A percentile compares a stretch with the other conserved stretches of the same genome.
Conservation (phyloP, 2,888 invertebrate species). For the Chrysolina americana region DNA sequence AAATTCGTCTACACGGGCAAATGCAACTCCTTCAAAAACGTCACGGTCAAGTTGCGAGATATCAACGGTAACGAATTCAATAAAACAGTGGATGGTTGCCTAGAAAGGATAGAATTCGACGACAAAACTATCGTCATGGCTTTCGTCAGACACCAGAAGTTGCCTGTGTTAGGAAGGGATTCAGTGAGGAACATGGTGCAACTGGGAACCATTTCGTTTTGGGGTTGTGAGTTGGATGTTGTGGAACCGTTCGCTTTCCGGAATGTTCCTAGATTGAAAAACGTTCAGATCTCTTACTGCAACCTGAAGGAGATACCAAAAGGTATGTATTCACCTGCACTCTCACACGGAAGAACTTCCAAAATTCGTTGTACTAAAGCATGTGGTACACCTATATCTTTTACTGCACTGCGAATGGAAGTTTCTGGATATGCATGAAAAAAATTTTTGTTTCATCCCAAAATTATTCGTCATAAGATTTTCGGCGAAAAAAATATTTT, state of each 20-base stretch:
- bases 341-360: too few species aligned
- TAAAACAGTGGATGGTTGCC: conserved; percentile 38
- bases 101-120: conserved; percentile 46
- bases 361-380: too few species aligned
- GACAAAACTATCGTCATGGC: conserved; percentile 40
- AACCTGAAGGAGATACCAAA: conserved; percentile 44
- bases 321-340: conserved; percentile 17
- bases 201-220: conserved; percentile 46
- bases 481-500: too few species aligned
- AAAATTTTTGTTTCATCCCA: too few species aligned
- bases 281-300: conserved; percentile 40
- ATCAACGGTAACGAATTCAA: conserved; percentile 26
- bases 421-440: too few species aligned
- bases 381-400: too few species aligned
- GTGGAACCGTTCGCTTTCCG: conserved; percentile 47
- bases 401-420: too few species aligned
- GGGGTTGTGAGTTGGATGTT: conserved; percentile 34
- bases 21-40: conserved; percentile 29
- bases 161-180: conserved; percentile 43
- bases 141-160: conserved; percentile 47
- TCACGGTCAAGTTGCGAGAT: conserved; percentile 20
- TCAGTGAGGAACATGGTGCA: conserved; percentile 51
- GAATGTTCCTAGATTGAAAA: conserved; percentile 40
- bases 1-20: neutral
- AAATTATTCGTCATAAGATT: too few species aligned